Conservation (phyloP, 2,888 invertebrate genomes). For the Alcis repandata region DNA sequence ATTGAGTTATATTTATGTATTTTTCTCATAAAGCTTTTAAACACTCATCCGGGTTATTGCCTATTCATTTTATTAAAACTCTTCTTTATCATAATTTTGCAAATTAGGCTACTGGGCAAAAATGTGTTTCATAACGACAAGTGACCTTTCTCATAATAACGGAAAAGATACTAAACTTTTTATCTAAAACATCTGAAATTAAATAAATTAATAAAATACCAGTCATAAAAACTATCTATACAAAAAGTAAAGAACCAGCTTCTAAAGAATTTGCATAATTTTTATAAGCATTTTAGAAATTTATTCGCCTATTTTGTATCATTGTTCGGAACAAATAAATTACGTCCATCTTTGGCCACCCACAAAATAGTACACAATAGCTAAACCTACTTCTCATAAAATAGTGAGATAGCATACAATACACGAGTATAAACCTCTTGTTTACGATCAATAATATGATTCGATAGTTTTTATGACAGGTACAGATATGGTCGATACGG, state of each 20-base stretch:
- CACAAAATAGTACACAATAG: constrained; percentile 36
- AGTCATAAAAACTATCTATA: not conserved
- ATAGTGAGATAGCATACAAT: constrained; percentile 29
- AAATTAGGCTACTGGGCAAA: too few species aligned
- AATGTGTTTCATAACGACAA: too few species aligned
- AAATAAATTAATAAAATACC: not conserved
- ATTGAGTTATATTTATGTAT: too few species aligned
- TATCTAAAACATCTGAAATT: not conserved
- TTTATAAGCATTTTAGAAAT: constrained; percentile 14
- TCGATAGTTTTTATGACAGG: constrained; percentile 30
- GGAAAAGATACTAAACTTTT: not conserved
- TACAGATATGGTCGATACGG: constrained; percentile 20
- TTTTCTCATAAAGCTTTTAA: too few species aligned
- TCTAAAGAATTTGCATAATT: constrained; percentile 6
- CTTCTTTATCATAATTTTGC: too few species aligned
- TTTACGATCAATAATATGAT: constrained; percentile 36
- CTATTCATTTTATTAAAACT: too few species aligned
- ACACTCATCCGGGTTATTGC: too few species aligned
- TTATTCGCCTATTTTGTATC: constrained; percentile 15
- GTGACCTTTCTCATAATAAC: too few species aligned
- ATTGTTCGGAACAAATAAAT: constrained; percentile 17
- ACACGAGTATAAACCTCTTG: constrained; percentile 21
- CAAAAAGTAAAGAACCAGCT: constrained; percentile 2
- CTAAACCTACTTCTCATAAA: constrained; percentile 28
- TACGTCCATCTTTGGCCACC: constrained; percentile 30